Percentiles rank a stretch among this genome's conserved stretches.
phyloP scores from a whole-genome alignment of 1,140 invertebrate genomes.

The Drosophila sucinea region DNA sequence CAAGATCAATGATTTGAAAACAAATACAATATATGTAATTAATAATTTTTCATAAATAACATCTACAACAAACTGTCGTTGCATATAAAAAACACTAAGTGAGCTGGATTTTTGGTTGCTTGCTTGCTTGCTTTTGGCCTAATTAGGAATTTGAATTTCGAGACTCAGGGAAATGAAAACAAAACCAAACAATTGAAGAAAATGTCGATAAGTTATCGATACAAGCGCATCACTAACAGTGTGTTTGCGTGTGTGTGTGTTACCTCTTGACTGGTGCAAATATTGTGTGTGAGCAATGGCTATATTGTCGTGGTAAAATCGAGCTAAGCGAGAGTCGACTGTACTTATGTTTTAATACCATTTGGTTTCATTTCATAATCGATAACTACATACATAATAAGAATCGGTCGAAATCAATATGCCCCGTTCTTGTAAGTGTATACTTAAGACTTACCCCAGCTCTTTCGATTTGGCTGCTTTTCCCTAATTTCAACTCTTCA shows the following conservation, averaged over 20 bases:
- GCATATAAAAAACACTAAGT: constrained; percentile 12
- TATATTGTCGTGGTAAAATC: too few relatives aligned
- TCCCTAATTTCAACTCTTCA: not conserved
- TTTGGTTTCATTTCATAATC: too few relatives aligned
- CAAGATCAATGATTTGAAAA: constrained; percentile 16
- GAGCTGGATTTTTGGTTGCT: constrained; percentile 15
- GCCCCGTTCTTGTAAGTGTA: too few relatives aligned
- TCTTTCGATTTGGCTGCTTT: not conserved
- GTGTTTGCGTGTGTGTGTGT: not conserved
- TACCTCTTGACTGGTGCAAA: too few relatives aligned
- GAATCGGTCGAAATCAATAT: too few relatives aligned
- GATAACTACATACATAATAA: too few relatives aligned
- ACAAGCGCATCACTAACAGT: not conserved
- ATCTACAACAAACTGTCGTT: constrained; percentile 22
- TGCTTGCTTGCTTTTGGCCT: constrained; percentile 48
- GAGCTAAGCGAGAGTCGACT: too few relatives aligned
- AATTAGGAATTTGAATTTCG: not conserved
- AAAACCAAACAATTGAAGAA: not conserved
- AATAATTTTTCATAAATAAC: constrained; percentile 40
- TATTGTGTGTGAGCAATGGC: too few relatives aligned
- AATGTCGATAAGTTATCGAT: constrained; percentile 4
- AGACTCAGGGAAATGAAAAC: not conserved
- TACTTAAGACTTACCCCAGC: too few relatives aligned
- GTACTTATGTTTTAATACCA: too few relatives aligned
- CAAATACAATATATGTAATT: constrained; percentile 60